Conservation (phyloP, 2,113 vertebrate species). For the Propithecus coquereli region DNA sequence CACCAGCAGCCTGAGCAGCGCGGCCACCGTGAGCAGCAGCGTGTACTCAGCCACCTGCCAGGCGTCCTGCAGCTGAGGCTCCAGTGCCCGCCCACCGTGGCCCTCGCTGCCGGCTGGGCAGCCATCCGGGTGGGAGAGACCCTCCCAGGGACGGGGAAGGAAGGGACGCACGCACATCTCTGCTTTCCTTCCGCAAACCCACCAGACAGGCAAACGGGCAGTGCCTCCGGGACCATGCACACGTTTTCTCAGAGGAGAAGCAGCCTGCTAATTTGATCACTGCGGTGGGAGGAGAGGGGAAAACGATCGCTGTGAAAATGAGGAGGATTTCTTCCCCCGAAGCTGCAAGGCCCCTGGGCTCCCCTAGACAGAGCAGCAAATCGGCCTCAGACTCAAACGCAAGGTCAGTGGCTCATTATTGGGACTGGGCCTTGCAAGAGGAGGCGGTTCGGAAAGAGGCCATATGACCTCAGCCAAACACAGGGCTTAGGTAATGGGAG, state of each 20-base stretch:
- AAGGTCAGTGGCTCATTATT: constrained; percentile 80
- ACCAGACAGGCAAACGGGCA: constrained; percentile 72
- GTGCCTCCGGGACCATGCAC: constrained; percentile 61
- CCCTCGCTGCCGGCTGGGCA: background rate
- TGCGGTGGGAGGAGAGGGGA: constrained; percentile 64
- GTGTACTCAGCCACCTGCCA: constrained; percentile 81
- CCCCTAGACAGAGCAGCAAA: constrained; percentile 72
- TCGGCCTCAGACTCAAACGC: constrained; percentile 77
- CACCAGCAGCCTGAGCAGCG: constrained; percentile 83
- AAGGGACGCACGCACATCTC: background rate
- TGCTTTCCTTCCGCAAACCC: background rate
- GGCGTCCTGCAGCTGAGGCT: constrained; percentile 79
- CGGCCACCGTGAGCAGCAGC: constrained; percentile 80
- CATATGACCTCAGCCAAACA: background rate
- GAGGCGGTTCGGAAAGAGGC: background rate
- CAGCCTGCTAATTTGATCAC: constrained; percentile 81
- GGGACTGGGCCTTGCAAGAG: background rate
- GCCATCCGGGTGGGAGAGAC: background rate
- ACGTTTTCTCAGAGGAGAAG: constrained; percentile 72
- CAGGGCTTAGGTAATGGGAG: background rate
- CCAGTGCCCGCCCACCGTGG: background rate
- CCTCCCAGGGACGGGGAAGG: background rate
- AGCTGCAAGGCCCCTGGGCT: constrained; percentile 76
- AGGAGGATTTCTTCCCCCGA: constrained; percentile 77
- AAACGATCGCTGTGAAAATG: constrained; percentile 71